Evolutionary conservation across 2,113 vertebrate genomes (phyloP).

Genomic region (Ceyx cyanopectus): DNA sequence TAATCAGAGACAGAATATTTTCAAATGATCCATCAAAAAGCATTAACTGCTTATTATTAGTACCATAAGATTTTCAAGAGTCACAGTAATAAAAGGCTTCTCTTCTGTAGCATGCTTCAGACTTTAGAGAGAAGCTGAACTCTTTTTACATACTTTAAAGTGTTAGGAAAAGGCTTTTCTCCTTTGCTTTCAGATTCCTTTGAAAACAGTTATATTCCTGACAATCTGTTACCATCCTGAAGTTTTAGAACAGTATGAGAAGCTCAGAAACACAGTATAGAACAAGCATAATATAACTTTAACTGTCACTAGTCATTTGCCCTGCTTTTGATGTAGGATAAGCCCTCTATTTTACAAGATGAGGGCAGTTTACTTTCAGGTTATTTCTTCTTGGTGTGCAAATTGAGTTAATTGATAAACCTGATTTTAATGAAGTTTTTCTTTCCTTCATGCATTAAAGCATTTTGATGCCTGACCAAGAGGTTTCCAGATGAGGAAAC

Average conservation of each 20-base stretch:
- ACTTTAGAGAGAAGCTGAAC: neutral
- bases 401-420: neutral
- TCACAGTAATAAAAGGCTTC: neutral
- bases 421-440: neutral
- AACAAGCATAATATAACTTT: neutral
- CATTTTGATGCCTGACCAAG: neutral
- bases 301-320: neutral
- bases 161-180: neutral
- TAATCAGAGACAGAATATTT: conserved; percentile 18
- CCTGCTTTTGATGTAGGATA: neutral
- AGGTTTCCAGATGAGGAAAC: neutral
- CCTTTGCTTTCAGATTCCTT: neutral
- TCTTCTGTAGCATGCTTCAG: neutral
- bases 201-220: neutral
- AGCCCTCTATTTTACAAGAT: neutral
- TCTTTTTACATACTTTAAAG: neutral
- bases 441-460: neutral
- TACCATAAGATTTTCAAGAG: neutral
- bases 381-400: neutral
- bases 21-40: neutral
- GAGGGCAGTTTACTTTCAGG: neutral
- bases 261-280: neutral
- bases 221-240: neutral
- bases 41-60: neutral
- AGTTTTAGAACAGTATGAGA: neutral